Conservation (phyloP, 1,140 invertebrate species). For the Venustaconcha ellipsiformis region DNA sequence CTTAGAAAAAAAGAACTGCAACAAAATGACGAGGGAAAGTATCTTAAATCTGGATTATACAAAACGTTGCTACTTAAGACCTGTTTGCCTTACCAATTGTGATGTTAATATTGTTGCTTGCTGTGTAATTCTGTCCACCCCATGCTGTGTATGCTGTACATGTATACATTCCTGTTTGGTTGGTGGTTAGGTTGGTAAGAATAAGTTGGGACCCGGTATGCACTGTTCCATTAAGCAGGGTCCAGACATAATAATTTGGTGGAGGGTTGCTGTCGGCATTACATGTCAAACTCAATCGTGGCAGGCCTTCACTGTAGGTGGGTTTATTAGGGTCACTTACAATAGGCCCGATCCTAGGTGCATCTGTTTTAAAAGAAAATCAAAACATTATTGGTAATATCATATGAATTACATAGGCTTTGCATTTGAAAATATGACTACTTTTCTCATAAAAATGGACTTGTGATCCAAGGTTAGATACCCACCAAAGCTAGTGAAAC, state of each 20-base stretch:
- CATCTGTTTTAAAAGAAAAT: background rate
- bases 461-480: no score
- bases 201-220: background rate
- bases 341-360: background rate
- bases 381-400: no score
- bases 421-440: no score
- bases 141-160: constrained; percentile 11
- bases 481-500: no score
- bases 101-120: background rate
- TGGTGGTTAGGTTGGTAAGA: background rate
- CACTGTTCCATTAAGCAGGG: background rate
- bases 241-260: constrained; percentile 9
- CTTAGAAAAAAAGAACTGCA: no score
- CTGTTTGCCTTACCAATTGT: constrained; percentile 9
- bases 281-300: constrained; percentile 6
- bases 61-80: no score
- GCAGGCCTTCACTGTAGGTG: background rate
- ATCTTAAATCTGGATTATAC: no score
- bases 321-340: background rate
- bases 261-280: background rate
- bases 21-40: no score
- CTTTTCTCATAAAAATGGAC: no score
- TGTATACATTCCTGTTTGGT: constrained; percentile 6
- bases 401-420: no score
- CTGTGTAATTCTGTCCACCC: background rate